Evolutionary conservation across 2,797 vertebrate genomes (phyloP).

Genomic region (Trachops cirrhosus): DNA sequence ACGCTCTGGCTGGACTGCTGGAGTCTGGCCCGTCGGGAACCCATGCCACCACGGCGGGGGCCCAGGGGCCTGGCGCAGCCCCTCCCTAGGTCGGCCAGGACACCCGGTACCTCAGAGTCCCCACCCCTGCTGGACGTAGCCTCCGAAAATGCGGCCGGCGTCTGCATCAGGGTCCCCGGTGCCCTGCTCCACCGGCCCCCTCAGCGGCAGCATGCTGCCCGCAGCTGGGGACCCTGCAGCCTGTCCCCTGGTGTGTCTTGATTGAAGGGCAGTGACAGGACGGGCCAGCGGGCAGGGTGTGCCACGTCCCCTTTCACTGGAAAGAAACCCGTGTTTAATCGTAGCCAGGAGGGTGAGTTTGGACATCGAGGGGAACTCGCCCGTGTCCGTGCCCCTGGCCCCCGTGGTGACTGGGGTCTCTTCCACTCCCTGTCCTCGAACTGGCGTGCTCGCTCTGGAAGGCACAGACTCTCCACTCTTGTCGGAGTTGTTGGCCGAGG

Average conservation of each 20-base stretch:
- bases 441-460: not conserved
- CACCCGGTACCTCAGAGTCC: fast-evolving
- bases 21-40: not conserved
- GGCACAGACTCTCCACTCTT: not conserved
- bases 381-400: not conserved
- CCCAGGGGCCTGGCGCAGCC: not conserved
- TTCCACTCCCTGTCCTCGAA: not conserved
- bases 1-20: not conserved
- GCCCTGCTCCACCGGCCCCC: not conserved
- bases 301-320: too few relatives aligned
- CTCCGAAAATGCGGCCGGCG: not conserved
- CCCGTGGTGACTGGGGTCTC: not conserved
- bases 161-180: fast-evolving
- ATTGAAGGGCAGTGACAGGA: not conserved
- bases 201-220: fast-evolving
- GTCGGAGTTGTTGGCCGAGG: fast-evolving
- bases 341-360: fast-evolving
- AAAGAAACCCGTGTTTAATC: not conserved
- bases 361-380: not conserved
- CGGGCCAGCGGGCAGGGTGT: fast-evolving
- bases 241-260: not conserved
- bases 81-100: not conserved
- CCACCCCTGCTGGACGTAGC: not conserved
- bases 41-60: fast-evolving
- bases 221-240: not conserved